Percentiles rank a stretch among this genome's conserved stretches.
phyloP scores from a whole-genome alignment of 1,140 invertebrate species.

The Aethina tumida region DNA sequence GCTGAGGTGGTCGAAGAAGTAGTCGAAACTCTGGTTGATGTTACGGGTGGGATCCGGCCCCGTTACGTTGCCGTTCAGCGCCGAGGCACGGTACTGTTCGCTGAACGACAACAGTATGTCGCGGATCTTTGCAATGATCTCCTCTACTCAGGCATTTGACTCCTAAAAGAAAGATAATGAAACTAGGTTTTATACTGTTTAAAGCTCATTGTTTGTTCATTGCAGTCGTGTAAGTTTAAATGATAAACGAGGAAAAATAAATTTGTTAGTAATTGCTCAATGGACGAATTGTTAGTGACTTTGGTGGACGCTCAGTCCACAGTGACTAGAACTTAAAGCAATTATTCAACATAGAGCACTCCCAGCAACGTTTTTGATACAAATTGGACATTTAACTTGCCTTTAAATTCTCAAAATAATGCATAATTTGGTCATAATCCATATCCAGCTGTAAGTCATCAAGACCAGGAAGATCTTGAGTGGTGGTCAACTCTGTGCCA shows the following conservation, averaged over 20 bases:
- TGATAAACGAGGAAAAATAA: no score
- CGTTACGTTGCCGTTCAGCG: slow-evolving; percentile 37
- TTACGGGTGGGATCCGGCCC: slow-evolving; percentile 39
- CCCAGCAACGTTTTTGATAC: no score
- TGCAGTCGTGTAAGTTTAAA: no score
- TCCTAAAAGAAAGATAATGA: slow-evolving; percentile 40
- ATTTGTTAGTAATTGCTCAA: no score
- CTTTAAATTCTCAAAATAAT: slow-evolving; percentile 95
- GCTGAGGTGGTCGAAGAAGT: slow-evolving; percentile 48
- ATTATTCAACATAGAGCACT: no score
- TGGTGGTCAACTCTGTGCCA: slow-evolving; percentile 33
- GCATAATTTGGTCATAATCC: slow-evolving; percentile 95
- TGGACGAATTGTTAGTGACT: no score
- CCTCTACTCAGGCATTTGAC: slow-evolving; percentile 67
- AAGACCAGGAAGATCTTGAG: slow-evolving; percentile 49
- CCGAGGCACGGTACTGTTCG: slow-evolving; percentile 52
- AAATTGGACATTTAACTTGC: no score
- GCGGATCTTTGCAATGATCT: slow-evolving; percentile 68
- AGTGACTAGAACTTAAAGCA: no score
- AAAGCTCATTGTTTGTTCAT: no score
- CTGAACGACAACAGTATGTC: slow-evolving; percentile 62
- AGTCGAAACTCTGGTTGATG: slow-evolving; percentile 41
- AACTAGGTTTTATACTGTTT: neutral
- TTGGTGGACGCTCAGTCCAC: no score
- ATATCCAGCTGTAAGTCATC: slow-evolving; percentile 78